Conservation (phyloP, 2,113 vertebrate genomes). For the Melanocharis versteri region DNA sequence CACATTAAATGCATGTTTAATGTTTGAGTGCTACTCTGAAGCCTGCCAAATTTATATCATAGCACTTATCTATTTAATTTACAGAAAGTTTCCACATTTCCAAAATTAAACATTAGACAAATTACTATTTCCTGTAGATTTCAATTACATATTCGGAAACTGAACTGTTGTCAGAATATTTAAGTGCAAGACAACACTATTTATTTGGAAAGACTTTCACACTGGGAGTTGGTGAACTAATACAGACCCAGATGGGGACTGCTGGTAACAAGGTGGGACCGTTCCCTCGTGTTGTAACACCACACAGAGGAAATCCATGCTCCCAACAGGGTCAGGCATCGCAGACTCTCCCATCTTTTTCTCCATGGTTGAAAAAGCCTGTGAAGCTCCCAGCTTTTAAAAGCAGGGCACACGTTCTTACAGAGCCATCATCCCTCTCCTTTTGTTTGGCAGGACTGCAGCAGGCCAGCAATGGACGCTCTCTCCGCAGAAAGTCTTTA, state of each 20-base stretch:
- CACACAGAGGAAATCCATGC: fast-evolving
- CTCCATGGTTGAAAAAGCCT: fast-evolving
- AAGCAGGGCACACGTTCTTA: background rate
- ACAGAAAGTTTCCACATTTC: background rate
- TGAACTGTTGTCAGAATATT: background rate
- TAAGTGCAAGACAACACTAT: background rate
- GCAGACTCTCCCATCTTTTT: background rate
- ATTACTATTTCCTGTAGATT: background rate
- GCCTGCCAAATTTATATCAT: background rate
- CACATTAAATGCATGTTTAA: background rate
- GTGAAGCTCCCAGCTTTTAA: background rate
- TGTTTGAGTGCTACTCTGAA: background rate
- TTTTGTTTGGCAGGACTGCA: background rate
- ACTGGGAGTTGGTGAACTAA: background rate
- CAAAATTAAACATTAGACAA: background rate
- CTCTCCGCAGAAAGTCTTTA: background rate
- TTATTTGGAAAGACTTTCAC: background rate
- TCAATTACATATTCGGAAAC: background rate
- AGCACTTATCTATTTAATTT: background rate
- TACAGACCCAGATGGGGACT: background rate
- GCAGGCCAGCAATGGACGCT: background rate
- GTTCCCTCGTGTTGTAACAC: fast-evolving
- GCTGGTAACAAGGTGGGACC: fast-evolving
- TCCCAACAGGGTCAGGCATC: fast-evolving
- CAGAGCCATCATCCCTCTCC: background rate